Percentiles rank a stretch among this genome's conserved stretches.
Evolutionary conservation across 2,888 invertebrate species (phyloP).

Genomic region (Griposia aprilina): DNA sequence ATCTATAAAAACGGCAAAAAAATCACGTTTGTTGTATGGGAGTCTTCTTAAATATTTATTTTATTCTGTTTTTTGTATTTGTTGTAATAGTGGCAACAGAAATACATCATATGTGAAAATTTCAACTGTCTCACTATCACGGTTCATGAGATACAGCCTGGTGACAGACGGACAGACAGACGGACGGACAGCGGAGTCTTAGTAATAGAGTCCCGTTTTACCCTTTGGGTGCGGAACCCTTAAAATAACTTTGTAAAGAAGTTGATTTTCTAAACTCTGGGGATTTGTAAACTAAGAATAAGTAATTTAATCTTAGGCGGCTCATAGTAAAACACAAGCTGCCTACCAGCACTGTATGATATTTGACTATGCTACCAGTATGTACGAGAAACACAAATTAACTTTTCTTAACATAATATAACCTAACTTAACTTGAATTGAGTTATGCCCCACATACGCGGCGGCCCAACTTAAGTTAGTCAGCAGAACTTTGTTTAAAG

Average conservation of each 20-base stretch:
- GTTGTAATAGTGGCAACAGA: too few species aligned
- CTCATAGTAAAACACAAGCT: slow-evolving; percentile 44
- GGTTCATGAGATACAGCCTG: too few species aligned
- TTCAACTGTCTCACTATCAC: too few species aligned
- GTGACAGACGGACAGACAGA: too few species aligned
- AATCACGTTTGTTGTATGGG: too few species aligned
- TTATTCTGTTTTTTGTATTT: too few species aligned
- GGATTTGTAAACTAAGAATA: slow-evolving; percentile 5
- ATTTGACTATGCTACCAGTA: neutral
- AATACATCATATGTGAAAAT: too few species aligned
- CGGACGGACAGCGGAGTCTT: too few species aligned
- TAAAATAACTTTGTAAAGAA: neutral
- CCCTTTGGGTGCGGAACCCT: too few species aligned
- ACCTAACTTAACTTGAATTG: slow-evolving; percentile 47
- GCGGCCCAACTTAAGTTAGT: neutral
- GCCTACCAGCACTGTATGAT: neutral
- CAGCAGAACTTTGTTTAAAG: rapidly evolving
- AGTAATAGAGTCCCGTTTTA: too few species aligned
- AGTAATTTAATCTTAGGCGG: slow-evolving; percentile 37
- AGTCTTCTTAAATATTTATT: too few species aligned
- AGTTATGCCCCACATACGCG: slow-evolving; percentile 18
- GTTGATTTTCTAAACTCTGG: neutral
- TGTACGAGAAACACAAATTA: slow-evolving; percentile 38
- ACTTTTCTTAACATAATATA: slow-evolving; percentile 48
- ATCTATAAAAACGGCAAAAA: too few species aligned